A percentile compares a stretch with the other conserved stretches of the same genome.
Evolutionary conservation across 2,888 invertebrate species (phyloP).

Genomic region (Brenthis daphne): DNA sequence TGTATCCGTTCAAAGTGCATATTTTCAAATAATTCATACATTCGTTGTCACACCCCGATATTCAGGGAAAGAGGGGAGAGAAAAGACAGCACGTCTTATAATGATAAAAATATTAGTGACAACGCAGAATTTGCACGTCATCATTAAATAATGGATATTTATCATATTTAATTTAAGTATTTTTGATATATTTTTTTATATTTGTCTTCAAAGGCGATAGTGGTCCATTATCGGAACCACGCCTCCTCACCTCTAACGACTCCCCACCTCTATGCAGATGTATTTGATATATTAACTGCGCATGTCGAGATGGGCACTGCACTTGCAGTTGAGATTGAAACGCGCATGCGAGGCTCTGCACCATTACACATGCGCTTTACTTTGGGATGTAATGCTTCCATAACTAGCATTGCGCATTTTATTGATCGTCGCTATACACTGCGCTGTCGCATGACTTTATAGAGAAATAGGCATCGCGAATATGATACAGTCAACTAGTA

Average conservation of each 20-base stretch:
- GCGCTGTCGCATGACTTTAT: not conserved
- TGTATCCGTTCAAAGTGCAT: too few relatives aligned
- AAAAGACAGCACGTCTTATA: too few relatives aligned
- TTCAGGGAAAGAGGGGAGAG: too few relatives aligned
- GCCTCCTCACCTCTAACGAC: not conserved
- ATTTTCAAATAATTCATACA: too few relatives aligned
- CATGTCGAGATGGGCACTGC: not conserved
- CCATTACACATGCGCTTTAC: conserved; percentile 18
- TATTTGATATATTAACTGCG: not conserved
- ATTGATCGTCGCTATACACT: conserved; percentile 3
- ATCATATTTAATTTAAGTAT: too few relatives aligned
- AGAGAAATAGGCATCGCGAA: not conserved
- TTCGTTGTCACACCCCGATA: too few relatives aligned
- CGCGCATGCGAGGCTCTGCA: conserved; percentile 24
- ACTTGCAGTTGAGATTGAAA: conserved; percentile 6
- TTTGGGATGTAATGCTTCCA: not conserved
- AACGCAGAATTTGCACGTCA: too few relatives aligned
- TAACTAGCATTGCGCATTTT: conserved; percentile 4
- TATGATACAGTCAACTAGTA: not conserved
- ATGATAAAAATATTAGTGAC: too few relatives aligned
- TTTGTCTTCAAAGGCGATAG: too few relatives aligned
- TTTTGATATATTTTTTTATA: too few relatives aligned
- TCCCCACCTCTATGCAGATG: not conserved
- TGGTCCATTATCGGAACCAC: not conserved
- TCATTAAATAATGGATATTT: too few relatives aligned